Base-by-base conservation (phyloP, 2,797 vertebrate species). In the Uromys caudimaculatus region DNA sequence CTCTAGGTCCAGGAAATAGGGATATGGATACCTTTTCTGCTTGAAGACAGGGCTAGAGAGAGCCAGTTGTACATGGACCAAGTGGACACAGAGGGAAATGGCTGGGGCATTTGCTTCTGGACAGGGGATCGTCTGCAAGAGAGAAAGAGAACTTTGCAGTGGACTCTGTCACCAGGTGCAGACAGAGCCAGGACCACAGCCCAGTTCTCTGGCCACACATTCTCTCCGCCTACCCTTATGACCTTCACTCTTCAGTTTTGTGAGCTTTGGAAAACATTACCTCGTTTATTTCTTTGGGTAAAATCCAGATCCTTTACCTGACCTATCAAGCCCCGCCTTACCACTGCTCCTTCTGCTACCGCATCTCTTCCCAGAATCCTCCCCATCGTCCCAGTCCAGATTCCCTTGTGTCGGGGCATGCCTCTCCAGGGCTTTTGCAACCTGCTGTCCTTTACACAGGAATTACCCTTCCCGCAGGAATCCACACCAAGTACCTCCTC, bases 251-350 rank as follows among this genome's bases (percentile, higher is more conserved):
- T 86, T 50, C 41, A 5, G 23, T 85, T 77, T 19, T 71, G 27
- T 92, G 88, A 89, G 24, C 38, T 96, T 94, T 93, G 21, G 7
- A 92, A 58, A 89, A 77, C 29, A 60, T 69, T 38, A 14, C 12
- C 73, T 73, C 44, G 10, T 44, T 88, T 21, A 79, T 79, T 86
- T 92, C 44, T 35, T 7, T 97, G 41, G 47, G n/a, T 84, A 58
- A 84, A 76, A 76, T 75, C 81, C 54, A 76, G 62, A 77, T 75
- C 89, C 85, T 44, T 88, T 27, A n/a, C 44, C 44, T 73, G 76
- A 41, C 38, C 69, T n/a, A 4, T 38, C 27, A 38, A 52, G 29
- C 62, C 29, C 14, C 38, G 23, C 3, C 13, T 56, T 12, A 62
- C n/a, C 6, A 52, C 6, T 62, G 27, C n/a, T 41, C 17, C 47